Base-by-base conservation (phyloP, 1,140 invertebrate species). In the Drosophila murphyi region DNA sequence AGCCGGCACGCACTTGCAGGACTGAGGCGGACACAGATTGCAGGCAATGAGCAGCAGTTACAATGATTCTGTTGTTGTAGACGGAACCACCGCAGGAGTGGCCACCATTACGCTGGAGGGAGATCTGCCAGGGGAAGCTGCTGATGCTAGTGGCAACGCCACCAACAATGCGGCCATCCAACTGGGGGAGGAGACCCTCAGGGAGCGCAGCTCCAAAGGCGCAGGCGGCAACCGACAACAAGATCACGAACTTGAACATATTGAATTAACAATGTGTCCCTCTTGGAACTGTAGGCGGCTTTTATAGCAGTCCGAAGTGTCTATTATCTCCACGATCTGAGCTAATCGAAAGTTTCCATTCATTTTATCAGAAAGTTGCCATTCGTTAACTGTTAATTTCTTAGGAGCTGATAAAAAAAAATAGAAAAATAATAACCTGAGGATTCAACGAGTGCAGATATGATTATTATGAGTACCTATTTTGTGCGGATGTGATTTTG, bases 31-130 rank as follows among this genome's bases (percentile, higher is more conserved):
- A 72, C 32, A 78, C 75, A 82, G 92, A 82, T 48, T 93, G 90
- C 57, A 95, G 91, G 71, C 95, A 95, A 80, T 95, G 94, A 8
- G 94, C 94, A 20, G 94, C 94, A 2, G 94, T 95, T 12, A 95
- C 72, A 3, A 95, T 93, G 34, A 94, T 93, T 2, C 88, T 87
- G 5, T 89, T 62, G 0, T 92, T 93, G 55, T 94, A 93, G 34
- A 95, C 72, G 0, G 94, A 93, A 0, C 94, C 94, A 4, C 94
- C 94, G 78, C 94, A 94, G 64, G 94, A 94, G 80, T 95, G 94
- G 65, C 82, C 73, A 0, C 92, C 91, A 1, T 77, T 91, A 45
- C 89, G 93, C 71, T 92, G 83, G 2, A 95, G 72, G 5, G 94
- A 94, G 59, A 93, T 91, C 91, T 93, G 93, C 82, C 93, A 95